Base-by-base conservation (phyloP, 2,113 vertebrate species). In the Morone chrysops region DNA sequence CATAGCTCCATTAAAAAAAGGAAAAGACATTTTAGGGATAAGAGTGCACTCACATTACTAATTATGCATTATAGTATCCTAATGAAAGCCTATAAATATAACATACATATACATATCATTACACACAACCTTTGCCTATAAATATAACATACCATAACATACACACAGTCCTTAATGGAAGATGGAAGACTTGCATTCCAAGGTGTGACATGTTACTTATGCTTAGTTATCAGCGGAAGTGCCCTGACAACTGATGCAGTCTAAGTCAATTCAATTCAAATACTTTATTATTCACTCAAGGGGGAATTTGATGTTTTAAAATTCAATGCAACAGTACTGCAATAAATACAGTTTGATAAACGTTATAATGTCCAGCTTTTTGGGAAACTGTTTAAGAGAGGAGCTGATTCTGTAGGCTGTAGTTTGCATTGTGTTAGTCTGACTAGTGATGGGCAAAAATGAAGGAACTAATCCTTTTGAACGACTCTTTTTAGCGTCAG, bases 51-150 rank as follows among this genome's bases (percentile, higher is more conserved):
- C 65, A 57, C 25, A 66, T 17, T 67, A 36, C 57, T 25, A 57
- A 77, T 77, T 68, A 86, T 63, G 18, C 20, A 76, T 75, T 48
- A 70, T 41, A 17, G 20, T 54, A 56, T 59, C 22, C 41, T 57
- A 48, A 48, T 76, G 25, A 70, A 82, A 70, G 18, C 1, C 5
- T 40, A 51, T 47, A 63, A 20, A 48, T 65, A 50, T 36, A n/a
- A 43, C 47, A 65, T 59, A 38, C 38, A 70, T n/a, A 31, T 31
- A 31, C 31, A 31, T 31, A 31, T 31, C 31, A 31, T 31, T 31
- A 31, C 31, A 31, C 1, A 31, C 31, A 31, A 31, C 31, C 3
- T 31, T 4, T 31, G 18, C 1, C 5, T 40, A 51, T 47, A 63
- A 20, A 48, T 65, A 50, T 36, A n/a, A 43, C 47, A 65, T 59